phyloP scores from a whole-genome alignment of 1,140 invertebrate genomes.

The Leptinotarsa texana region DNA sequence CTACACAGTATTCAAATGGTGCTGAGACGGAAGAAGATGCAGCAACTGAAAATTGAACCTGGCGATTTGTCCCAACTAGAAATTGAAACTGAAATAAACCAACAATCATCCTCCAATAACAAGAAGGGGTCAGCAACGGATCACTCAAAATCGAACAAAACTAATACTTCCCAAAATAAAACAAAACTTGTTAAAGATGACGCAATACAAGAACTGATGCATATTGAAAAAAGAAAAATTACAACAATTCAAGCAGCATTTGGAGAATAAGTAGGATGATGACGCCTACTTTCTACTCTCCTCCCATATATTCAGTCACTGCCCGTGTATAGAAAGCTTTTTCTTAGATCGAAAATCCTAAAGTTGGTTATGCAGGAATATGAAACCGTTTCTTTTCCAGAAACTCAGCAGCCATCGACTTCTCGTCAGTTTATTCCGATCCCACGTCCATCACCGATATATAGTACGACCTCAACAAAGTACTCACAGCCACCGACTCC shows the following conservation, averaged over 20 bases:
- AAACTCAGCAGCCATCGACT: neutral
- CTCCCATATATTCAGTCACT: neutral
- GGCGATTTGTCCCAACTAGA: too few relatives aligned
- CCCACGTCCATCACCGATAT: too few relatives aligned
- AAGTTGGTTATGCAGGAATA: neutral
- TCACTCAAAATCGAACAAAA: neutral
- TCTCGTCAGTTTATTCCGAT: too few relatives aligned
- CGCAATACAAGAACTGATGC: slow-evolving; percentile 9
- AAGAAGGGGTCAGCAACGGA: too few relatives aligned
- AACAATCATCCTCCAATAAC: too few relatives aligned
- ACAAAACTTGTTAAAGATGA: slow-evolving; percentile 6
- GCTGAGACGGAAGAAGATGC: too few relatives aligned
- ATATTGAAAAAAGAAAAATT: slow-evolving; percentile 17
- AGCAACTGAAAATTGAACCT: too few relatives aligned
- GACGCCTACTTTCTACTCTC: neutral
- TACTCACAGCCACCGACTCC: neutral
- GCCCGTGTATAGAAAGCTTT: neutral
- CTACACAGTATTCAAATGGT: too few relatives aligned
- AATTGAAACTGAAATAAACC: too few relatives aligned
- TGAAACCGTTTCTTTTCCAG: neutral
- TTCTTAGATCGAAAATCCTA: neutral
- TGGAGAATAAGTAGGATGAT: slow-evolving; percentile 4
- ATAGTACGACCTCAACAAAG: neutral
- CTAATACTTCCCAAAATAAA: neutral
- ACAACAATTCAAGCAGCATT: slow-evolving; percentile 7